Conservation (phyloP, 2,888 invertebrate species). For the Diaperis boleti region DNA sequence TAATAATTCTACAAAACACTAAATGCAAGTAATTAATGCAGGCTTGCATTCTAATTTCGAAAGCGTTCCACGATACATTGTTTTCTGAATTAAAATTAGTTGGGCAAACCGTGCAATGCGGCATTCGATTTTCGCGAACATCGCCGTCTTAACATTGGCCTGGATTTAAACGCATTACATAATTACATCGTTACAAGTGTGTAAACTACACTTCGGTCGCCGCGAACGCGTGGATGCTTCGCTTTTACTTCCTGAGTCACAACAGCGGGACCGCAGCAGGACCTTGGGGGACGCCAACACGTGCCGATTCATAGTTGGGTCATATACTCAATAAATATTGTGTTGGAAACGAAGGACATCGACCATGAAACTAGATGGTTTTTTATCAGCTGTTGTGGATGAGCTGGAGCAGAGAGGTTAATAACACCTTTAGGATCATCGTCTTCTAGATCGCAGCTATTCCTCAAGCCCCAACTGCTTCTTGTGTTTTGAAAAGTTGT, state of each 20-base stretch:
- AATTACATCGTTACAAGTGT: conserved; percentile 24
- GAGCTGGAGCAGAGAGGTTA: no score
- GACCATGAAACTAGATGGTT: no score
- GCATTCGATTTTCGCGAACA: conserved; percentile 21
- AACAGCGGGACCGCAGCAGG: conserved; percentile 12
- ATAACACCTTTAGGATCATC: no score
- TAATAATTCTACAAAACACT: conserved; percentile 37
- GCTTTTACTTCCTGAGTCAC: conserved; percentile 19
- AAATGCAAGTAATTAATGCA: conserved; percentile 40
- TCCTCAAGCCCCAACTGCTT: no score
- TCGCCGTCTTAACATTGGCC: conserved; percentile 33
- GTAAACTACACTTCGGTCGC: conserved; percentile 2
- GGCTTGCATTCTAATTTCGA: conserved; percentile 38
- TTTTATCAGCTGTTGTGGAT: no score
- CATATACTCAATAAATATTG: no score
- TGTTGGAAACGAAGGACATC: no score
- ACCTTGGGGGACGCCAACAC: conserved; percentile 23
- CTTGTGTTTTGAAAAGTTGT: no score
- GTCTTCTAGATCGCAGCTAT: no score
- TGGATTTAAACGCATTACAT: conserved; percentile 36
- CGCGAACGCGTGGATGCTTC: conserved; percentile 14
- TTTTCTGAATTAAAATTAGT: conserved; percentile 37
- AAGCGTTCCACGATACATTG: conserved; percentile 34
- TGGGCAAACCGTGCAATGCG: conserved; percentile 24
- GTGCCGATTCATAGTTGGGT: conserved; percentile 8